These are phyloP conservation scores for Exocentrus adspersus DNA, from an alignment of 2,888 invertebrate genomes.

Conservation along the genomic window DNA sequence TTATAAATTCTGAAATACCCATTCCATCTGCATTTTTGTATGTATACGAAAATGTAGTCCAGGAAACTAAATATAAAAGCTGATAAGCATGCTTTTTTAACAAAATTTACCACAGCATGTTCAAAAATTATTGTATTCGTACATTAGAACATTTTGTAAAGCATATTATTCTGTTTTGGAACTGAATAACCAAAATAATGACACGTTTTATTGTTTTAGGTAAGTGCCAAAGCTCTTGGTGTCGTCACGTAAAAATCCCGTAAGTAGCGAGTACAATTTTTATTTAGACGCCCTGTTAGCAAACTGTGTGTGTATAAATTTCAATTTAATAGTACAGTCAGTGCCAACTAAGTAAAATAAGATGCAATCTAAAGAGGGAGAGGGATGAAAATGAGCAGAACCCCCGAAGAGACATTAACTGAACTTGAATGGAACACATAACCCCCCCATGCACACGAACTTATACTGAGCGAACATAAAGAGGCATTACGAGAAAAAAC, in stretches of 20 bases:
- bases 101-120: too few relatives aligned
- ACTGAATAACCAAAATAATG: too few relatives aligned
- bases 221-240: background rate
- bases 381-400: background rate
- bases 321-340: background rate
- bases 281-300: background rate
- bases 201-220: background rate
- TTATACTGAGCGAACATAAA: conserved; percentile 26
- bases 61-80: too few relatives aligned
- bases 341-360: background rate
- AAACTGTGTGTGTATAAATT: background rate
- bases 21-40: too few relatives aligned
- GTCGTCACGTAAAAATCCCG: background rate
- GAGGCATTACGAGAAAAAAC: conserved; percentile 41
- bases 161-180: too few relatives aligned
- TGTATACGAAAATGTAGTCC: too few relatives aligned
- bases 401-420: conserved; percentile 5
- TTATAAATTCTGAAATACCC: too few relatives aligned
- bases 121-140: too few relatives aligned
- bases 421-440: background rate
- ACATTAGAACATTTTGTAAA: too few relatives aligned
- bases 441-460: conserved; percentile 6
- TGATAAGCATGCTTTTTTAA: too few relatives aligned
- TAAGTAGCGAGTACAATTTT: background rate
- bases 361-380: background rate